Evolutionary conservation across 1,140 invertebrate genomes (phyloP), one percentile per base, ranked within the genome.

Genomic region (Bombus soroeensis): DNA sequence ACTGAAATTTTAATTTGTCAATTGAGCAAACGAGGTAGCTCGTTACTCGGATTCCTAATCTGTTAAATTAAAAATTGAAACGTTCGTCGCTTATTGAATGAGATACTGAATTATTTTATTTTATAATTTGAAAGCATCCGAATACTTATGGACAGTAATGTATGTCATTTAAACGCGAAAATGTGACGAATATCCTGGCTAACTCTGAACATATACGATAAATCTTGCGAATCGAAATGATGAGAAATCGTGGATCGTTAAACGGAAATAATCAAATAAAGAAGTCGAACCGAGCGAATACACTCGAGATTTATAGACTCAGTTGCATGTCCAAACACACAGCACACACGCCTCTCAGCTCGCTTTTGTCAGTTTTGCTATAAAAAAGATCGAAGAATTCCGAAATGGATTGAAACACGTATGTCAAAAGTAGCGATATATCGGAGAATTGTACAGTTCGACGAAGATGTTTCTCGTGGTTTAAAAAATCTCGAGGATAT

Each of bases 201-300:
- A 76, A 59, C 47, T 76, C 74, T 76, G 74, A 76, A 76, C 47
- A 39, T 76, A 76, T 76, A 76, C 74, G 53, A 59, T 76, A 59
- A 76, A 76, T 59, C 53, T 76, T 59, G 34, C 34, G 28, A 76
- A 76, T 76, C 53, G 53, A n/a, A 57, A 13, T 25, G 37, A 25
- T 37, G n/a, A 32, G 9, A 39, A 71, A 43, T 71, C 70, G 28
- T 2, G 25, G 9, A n/a, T 76, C 74, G 25, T 76, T 39, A 28
- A 37, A 34, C 1, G 18, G 12, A 59, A 39, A 28, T 59, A 59
- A 76, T 8, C 25, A 28, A 28, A 76, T 59, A 22, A 37, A n/a
- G 12, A 39, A 59, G 37, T 9, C 28, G 6, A 13, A 28, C 2
- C 12, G 12, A 32, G 41, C 10, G 28, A 43, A 73, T 32, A 43